Evolutionary conservation across 2,113 vertebrate species (phyloP), one percentile per base, ranked within the genome.

Genomic region (Sturnira hondurensis): DNA sequence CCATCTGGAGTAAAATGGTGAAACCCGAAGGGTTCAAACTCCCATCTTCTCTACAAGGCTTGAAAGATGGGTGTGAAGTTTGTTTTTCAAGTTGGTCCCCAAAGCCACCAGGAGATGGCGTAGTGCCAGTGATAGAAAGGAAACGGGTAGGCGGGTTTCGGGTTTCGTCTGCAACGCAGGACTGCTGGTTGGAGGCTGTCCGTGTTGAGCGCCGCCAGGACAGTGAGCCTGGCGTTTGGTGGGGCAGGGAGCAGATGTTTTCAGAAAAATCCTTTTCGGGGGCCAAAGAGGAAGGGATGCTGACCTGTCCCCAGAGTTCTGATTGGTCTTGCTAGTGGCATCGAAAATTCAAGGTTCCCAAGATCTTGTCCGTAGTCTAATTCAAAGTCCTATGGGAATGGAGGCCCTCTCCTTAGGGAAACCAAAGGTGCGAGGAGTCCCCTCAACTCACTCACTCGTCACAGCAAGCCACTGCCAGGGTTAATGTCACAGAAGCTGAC

Each of bases 121-220:
- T 7, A 1, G 13, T 26, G 47, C 54, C 24, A 3, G 45, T 7
- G 63, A 38, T 3, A 12, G 5, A 15, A 50, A 58, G 61, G 24
- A 31, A 3, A 6, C 8, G 33, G 9, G 13, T 1, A 19, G 70
- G 11, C 38, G 8, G 26, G 11, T 16, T 31, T 74, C 38, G 8
- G 26, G 11, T 16, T 31, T 74, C 10, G 5, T 22, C 43, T 43
- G 2, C 8, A 6, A 28, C 1, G 2, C 9, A 5, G 7, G 28
- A 43, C 24, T 8, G 31, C 50, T 31, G n/a, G 26, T 15, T 54
- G 31, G 14, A 56, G 50, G 50, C 22, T 1, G 11, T 33, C 91
- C 67, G 28, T 12, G n/a, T 33, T 6, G 33, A 31, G 4, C 33
- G 9, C 38, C 4, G 0, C 33, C 19, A 52, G 5, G 73, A 31